A percentile compares a stretch with the other conserved stretches of the same genome.
Conservation (phyloP, 23 tunicate species). For the Aplidium turbinatum region DNA sequence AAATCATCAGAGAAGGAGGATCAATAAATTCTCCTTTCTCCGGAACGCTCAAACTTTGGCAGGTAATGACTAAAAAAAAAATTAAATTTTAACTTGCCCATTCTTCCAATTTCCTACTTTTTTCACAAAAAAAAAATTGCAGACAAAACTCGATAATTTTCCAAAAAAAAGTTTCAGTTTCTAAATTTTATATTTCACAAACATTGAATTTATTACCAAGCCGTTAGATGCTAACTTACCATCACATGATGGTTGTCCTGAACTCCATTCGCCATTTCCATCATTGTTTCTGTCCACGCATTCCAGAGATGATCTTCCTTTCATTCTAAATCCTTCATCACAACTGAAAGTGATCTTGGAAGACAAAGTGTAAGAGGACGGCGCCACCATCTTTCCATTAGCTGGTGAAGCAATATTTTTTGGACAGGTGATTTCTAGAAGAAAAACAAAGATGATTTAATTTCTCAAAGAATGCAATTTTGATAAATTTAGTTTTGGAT, state of each 20-base stretch:
- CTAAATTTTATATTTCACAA: no score
- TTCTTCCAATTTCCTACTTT: no score
- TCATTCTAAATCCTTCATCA: slow-evolving; percentile 29
- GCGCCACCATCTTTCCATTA: not conserved
- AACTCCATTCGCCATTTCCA: slow-evolving; percentile 47
- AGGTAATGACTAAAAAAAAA: slow-evolving; percentile 3
- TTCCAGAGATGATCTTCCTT: slow-evolving; percentile 1
- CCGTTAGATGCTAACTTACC: slow-evolving; percentile 21
- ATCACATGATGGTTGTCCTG: slow-evolving; percentile 30
- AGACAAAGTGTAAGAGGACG: slow-evolving; percentile 1
- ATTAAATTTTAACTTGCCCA: not conserved
- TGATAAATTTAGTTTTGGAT: not conserved
- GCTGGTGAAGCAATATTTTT: slow-evolving; percentile 3
- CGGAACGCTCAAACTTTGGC: not conserved
- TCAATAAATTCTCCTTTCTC: not conserved
- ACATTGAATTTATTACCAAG: not conserved
- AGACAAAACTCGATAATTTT: no score
- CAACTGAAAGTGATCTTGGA: slow-evolving; percentile 24
- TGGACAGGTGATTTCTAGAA: slow-evolving; percentile 23
- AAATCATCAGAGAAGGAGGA: not conserved
- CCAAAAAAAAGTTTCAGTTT: no score
- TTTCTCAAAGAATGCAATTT: not conserved
- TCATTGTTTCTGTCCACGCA: slow-evolving; percentile 33
- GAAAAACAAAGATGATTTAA: slow-evolving; percentile 1
- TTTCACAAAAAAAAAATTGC: no score